Conservation (phyloP, 1,140 invertebrate species). For the Drosophila eugracilis region DNA sequence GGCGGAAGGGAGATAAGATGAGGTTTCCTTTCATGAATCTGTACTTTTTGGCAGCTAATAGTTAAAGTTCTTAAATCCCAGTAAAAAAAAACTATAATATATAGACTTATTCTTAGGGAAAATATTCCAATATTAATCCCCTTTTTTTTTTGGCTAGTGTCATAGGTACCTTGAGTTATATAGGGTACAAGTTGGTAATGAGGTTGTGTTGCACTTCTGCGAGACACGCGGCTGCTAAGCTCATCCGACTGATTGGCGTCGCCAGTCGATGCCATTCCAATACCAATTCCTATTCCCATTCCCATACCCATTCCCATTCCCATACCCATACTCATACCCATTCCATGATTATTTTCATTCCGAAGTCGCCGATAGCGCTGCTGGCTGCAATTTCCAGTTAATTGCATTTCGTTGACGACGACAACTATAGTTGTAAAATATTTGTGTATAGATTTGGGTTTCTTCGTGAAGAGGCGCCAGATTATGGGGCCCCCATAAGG, state of each 20-base stretch:
- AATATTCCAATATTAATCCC: too few relatives aligned
- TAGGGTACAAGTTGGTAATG: neutral
- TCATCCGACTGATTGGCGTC: conserved; percentile 58
- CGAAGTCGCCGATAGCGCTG: conserved; percentile 29
- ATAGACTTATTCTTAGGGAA: too few relatives aligned
- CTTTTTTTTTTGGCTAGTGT: neutral
- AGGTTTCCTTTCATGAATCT: neutral
- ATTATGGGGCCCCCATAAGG: conserved; percentile 55
- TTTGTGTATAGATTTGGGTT: conserved; percentile 57
- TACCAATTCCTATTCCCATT: neutral
- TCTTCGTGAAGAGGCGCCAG: conserved; percentile 45
- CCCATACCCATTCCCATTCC: neutral
- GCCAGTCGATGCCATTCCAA: conserved; percentile 9
- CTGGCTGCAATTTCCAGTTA: conserved; percentile 49
- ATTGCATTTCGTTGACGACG: conserved; percentile 45
- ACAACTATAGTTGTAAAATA: conserved; percentile 53
- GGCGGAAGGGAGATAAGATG: neutral
- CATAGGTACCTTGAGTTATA: conserved; percentile 6
- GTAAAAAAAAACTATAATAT: too few relatives aligned
- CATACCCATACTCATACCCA: too few relatives aligned
- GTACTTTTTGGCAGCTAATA: neutral
- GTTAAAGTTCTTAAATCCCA: too few relatives aligned
- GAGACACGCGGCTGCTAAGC: conserved; percentile 49
- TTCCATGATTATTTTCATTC: conserved; percentile 2
- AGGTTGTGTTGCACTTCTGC: conserved; percentile 22